Evolutionary conservation across 2,113 vertebrate genomes (phyloP).

Genomic region (Calypte anna): DNA sequence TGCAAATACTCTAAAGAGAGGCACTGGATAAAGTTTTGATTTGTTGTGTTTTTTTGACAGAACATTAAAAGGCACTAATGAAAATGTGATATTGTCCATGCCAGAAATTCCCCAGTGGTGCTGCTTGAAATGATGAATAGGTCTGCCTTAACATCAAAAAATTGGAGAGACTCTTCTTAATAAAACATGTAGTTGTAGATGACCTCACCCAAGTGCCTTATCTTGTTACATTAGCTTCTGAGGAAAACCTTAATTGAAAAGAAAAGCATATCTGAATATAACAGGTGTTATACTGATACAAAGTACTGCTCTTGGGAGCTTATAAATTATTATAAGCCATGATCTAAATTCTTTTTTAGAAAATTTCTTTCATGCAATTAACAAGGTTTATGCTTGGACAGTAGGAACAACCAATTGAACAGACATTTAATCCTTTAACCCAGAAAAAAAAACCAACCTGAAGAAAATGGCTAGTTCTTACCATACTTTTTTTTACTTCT

Average conservation of each 20-base stretch:
- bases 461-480: neutral
- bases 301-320: neutral
- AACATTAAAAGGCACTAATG: neutral
- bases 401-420: neutral
- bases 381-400: neutral
- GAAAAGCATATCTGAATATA: rapidly evolving
- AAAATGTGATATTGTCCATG: neutral
- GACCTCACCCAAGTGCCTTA: rapidly evolving
- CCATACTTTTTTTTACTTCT: neutral
- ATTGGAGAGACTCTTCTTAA: neutral
- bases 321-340: neutral
- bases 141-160: neutral
- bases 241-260: neutral
- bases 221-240: neutral
- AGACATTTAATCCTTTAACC: neutral
- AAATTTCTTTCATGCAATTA: neutral
- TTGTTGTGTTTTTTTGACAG: neutral
- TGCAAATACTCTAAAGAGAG: neutral
- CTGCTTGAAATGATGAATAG: neutral
- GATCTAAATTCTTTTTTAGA: neutral
- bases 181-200: neutral
- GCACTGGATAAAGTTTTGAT: neutral
- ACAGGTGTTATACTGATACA: neutral
- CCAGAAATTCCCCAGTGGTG: neutral
- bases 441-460: neutral